A percentile compares a stretch with the other conserved stretches of the same genome.
These are phyloP conservation scores for Bubo bubo DNA, from an alignment of 2,113 vertebrate species.

Conservation along the genomic window DNA sequence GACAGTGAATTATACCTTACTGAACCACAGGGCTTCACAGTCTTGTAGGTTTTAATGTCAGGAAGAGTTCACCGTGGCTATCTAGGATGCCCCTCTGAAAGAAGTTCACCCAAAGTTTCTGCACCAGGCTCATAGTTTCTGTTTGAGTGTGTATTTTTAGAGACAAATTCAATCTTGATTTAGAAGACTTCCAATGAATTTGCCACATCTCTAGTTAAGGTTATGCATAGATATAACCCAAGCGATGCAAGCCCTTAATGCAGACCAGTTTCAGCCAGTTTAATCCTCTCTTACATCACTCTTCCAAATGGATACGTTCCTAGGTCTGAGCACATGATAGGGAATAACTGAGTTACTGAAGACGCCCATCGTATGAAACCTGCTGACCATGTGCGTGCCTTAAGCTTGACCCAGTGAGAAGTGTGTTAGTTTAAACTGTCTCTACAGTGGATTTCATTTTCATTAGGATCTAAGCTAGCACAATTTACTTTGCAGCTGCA, in stretches of 20 bases:
- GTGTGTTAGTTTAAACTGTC: neutral
- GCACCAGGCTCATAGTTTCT: neutral
- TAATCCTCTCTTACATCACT: neutral
- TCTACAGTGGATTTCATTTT: slow-evolving; percentile 16
- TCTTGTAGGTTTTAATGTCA: neutral
- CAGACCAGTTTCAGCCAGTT: neutral
- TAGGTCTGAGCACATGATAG: neutral
- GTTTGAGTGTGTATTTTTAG: neutral
- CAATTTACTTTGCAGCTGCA: slow-evolving; percentile 28
- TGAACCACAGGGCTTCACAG: neutral
- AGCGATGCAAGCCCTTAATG: neutral
- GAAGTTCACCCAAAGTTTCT: neutral
- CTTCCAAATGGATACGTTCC: neutral
- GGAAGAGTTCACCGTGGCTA: neutral
- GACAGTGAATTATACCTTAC: neutral
- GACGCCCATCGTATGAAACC: neutral
- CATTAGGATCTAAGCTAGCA: slow-evolving; percentile 26
- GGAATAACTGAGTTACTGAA: neutral
- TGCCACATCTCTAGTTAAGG: neutral
- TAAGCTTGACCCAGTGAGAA: neutral
- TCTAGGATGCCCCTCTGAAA: neutral
- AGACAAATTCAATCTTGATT: neutral
- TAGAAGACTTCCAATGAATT: neutral
- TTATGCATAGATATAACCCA: neutral
- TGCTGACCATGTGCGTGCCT: neutral